Base-by-base conservation (phyloP, 2,797 vertebrate species). In the Lophius americanus region DNA sequence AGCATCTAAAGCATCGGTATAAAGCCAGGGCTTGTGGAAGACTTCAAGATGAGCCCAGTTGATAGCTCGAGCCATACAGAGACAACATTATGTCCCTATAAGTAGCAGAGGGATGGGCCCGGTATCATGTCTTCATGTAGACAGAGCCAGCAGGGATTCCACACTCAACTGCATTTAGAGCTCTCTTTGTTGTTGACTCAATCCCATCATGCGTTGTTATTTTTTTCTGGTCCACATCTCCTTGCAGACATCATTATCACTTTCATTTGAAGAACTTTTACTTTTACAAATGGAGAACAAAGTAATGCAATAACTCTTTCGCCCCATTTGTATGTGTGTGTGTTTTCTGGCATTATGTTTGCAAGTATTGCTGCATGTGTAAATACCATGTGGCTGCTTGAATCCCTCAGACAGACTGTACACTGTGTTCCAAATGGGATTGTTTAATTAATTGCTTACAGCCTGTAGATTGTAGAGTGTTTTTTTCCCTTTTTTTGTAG, bases 81-180 rank as follows among this genome's bases (percentile, higher is more conserved):
- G 78, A 81, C 68, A 82, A 76, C 85, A 84, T 90, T 89, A 88
- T 89, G 81, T 85, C 64, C 67, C 79, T 64, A 82, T 88, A 78
- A 90, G 87, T 83, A 79, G 72, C 62, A 82, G 87, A 85, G 81
- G 85, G 85, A 80, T 82, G 86, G 82, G 85, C 51, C 6, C 65
- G 53, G 62, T 79, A 82, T 80, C 85, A 82, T 81, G 81, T 86
- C 79, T 33, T 81, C 83, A 77, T 85, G 81, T 84, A 81, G 76
- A 81, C 66, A 49, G 68, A 87, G 81, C 68, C 87, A 83, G 85
- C 85, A 59, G 85, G 85, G 89, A 84, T 84, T 76, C 84, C 54
- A 37, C 81, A 82, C 78, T 88, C 84, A 79, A 73, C 64, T 71
- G 76, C 83, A 79, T 86, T 87, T 85, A 87, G 75, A 75, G 51